phyloP scores from a whole-genome alignment of 2,113 vertebrate genomes.

The Laterallus jamaicensis region DNA sequence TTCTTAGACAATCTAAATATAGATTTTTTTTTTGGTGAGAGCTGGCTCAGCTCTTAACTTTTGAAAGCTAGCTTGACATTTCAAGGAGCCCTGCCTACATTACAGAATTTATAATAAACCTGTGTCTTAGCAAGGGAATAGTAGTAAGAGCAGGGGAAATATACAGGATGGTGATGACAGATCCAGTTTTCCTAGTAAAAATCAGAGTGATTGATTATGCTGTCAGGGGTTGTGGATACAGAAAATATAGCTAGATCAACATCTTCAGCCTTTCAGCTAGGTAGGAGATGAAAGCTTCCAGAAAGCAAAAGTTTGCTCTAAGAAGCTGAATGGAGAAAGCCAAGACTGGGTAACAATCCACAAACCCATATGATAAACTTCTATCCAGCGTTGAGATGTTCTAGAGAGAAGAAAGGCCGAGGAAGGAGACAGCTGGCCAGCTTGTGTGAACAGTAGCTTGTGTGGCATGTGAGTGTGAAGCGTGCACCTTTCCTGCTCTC shows the following conservation, averaged over 20 bases:
- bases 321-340: neutral
- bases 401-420: neutral
- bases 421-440: neutral
- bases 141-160: neutral
- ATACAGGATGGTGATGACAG: rapidly evolving
- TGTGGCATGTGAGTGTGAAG: neutral
- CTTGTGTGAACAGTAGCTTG: neutral
- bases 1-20: neutral
- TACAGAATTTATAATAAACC: neutral
- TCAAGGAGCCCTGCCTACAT: neutral
- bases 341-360: neutral
- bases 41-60: neutral
- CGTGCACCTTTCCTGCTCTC: neutral
- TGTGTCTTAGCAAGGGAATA: neutral
- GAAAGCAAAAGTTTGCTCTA: neutral
- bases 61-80: neutral
- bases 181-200: neutral
- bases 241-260: neutral
- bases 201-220: neutral
- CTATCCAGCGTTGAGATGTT: neutral
- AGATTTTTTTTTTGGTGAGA: neutral
- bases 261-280: neutral
- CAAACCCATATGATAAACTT: neutral
- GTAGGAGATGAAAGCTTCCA: neutral
- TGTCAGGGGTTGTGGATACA: neutral